Evolutionary conservation across 2,113 vertebrate species (phyloP), one percentile per base, ranked within the genome.

Genomic region (Chroicocephalus ridibundus): DNA sequence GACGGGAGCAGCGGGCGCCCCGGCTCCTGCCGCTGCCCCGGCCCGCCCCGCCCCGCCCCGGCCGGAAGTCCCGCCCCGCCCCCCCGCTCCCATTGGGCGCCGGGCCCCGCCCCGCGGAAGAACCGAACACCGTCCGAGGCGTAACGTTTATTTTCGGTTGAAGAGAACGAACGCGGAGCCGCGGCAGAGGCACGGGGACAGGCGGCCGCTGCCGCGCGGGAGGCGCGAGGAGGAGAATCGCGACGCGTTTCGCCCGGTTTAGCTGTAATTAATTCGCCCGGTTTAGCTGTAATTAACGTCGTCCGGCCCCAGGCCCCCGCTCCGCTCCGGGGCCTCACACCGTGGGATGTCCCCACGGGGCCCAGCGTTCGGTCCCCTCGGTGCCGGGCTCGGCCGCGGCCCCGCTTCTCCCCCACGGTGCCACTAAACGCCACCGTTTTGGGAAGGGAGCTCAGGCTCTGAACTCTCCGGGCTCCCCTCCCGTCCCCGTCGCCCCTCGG

Each of bases 111-210:
- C 15, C 42, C n/a, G 15, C 55, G 26, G 64, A 84, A 25, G 49
- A 11, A 13, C 5, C 9, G 5, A n/a, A 5, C 6, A 12, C 11
- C 0, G 15, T 7, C 64, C 4, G 69, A 83, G 72, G 29, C 1
- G 69, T 10, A 2, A 1, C 6, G n/a, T 95, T 96, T 93, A 95
- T 96, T 96, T 64, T 57, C 10, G 93, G 82, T 29, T 34, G 40
- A 40, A 40, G 24, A 82, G 76, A 36, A 36, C 24, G 26, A 64
- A 66, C 14, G 64, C 49, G 90, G 42, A 74, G 64, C 58, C 25
- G 60, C 40, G 49, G 12, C 38, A 74, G 77, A n/a, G 29, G 84
- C 69, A 13, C 77, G 22, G 9, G 58, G 74, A 55, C 34, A 5
- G 68, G 38, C 9, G 27, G 16, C 36, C 18, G 44, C 46, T 55